Conservation (phyloP, 2,113 vertebrate species). For the Ardeotis arabs region DNA sequence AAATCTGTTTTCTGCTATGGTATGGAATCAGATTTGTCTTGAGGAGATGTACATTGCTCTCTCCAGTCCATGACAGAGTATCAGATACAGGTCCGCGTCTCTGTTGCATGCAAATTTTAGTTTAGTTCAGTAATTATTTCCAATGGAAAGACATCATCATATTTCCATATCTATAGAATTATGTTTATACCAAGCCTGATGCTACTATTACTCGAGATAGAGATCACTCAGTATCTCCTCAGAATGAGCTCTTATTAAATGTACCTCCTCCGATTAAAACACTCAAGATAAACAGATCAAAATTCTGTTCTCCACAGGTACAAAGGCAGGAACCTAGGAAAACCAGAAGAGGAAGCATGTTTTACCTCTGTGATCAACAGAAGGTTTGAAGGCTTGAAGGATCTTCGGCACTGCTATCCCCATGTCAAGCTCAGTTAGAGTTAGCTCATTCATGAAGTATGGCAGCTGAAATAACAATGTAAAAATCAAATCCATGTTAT, state of each 20-base stretch:
- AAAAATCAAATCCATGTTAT: background rate
- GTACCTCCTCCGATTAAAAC: background rate
- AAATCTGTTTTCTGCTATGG: background rate
- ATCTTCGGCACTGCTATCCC: conserved; percentile 95
- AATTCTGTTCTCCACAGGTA: background rate
- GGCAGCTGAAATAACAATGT: conserved; percentile 81
- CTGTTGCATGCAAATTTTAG: background rate
- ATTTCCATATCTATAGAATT: background rate
- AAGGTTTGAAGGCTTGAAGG: conserved; percentile 90
- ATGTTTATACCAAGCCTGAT: background rate
- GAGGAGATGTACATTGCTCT: background rate
- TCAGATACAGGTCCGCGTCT: background rate
- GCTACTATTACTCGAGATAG: background rate
- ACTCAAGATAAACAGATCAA: background rate
- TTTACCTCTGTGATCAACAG: conserved; percentile 94
- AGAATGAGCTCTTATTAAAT: background rate
- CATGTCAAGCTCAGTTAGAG: conserved; percentile 97
- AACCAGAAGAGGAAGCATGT: background rate
- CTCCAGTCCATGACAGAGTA: background rate
- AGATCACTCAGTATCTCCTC: background rate
- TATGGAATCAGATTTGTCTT: background rate
- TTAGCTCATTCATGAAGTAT: conserved; percentile 98
- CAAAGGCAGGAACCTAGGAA: background rate
- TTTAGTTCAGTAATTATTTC: background rate
- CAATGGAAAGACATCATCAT: background rate